Base-by-base conservation (phyloP, 2,888 invertebrate genomes). In the Cataglyphis livida region DNA sequence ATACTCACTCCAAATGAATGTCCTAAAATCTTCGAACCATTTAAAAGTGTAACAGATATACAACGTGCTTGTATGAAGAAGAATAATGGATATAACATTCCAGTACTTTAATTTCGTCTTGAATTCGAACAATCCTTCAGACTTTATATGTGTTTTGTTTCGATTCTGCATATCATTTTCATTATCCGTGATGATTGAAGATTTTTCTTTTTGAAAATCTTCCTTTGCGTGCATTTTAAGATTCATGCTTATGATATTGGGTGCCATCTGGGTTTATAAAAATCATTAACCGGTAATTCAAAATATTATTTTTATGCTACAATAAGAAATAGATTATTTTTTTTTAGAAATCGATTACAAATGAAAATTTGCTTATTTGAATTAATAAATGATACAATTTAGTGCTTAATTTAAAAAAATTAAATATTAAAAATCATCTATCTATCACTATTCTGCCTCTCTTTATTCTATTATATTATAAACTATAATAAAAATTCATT, bases 1-100 rank as follows among this genome's bases (percentile, higher is more conserved):
- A 64, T 74, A 74, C 74, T 74, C 1, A 74, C 74, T 18, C 74
- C 74, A 74, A 21, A 32, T 15, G 10, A 1, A 10, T 1, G 74
- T 74, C 65, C n/a, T 74, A 10, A 32, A 0, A 44, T 74, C 48
- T 74, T 44, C 44, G 21, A 21, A 0, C 28, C 64, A 25, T 21
- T 74, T 15, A 32, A 64, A 32, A 32, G 65, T 74, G 32, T 21
- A 74, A 44, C 41, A 74, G 6, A 9, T 21, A 38, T 74, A 74
- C 15, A 74, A 3, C 10, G 48, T 44, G 3, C 0, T 32, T 3
- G 64, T 15, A 35, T 74, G 74, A 7, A 74, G 15, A 6, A 65
- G 0, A 64, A 5, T 21, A 65, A 74, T 21, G n/a, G 3, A 3
- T 65, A 44, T 3, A 3, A 35, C 15, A 15, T 74, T 74, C 9